Conservation (phyloP, 1,140 invertebrate species). For the Acromyrmex charruanus region DNA sequence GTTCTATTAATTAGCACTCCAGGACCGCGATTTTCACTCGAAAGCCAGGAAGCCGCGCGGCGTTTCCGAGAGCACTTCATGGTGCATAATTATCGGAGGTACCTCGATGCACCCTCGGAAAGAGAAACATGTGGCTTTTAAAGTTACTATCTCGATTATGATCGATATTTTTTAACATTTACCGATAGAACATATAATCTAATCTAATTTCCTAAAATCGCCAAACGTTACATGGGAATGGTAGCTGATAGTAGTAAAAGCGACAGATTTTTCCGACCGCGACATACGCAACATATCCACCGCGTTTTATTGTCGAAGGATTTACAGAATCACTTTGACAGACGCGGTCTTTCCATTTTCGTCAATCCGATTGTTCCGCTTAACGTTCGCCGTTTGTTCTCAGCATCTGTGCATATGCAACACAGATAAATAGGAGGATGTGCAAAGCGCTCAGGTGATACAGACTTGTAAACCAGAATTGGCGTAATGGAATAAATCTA, state of each 20-base stretch:
- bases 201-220: not conserved
- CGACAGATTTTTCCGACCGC: constrained; percentile 24
- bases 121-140: constrained; percentile 25
- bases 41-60: constrained; percentile 36
- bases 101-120: not conserved
- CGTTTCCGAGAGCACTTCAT: constrained; percentile 22
- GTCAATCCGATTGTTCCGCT: constrained; percentile 49
- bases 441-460: constrained; percentile 16
- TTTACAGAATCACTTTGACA: constrained; percentile 30
- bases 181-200: not conserved
- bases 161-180: constrained; percentile 8
- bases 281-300: not conserved
- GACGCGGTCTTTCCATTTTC: constrained; percentile 21
- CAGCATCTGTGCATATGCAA: not conserved
- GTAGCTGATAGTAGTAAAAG: not conserved
- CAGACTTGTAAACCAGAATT: constrained; percentile 13
- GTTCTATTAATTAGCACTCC: constrained; percentile 60
- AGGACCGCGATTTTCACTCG: constrained; percentile 43
- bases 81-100: constrained; percentile 34
- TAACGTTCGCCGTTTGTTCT: not conserved
- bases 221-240: not conserved
- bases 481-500: constrained; percentile 1
- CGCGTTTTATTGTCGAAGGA: not conserved
- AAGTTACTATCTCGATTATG: not conserved
- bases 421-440: constrained; percentile 24